Percentiles rank a stretch among this genome's conserved stretches.
These are phyloP conservation scores for Enteromius mattozi DNA, from an alignment of 2,797 vertebrate genomes.

Conservation along the genomic window DNA sequence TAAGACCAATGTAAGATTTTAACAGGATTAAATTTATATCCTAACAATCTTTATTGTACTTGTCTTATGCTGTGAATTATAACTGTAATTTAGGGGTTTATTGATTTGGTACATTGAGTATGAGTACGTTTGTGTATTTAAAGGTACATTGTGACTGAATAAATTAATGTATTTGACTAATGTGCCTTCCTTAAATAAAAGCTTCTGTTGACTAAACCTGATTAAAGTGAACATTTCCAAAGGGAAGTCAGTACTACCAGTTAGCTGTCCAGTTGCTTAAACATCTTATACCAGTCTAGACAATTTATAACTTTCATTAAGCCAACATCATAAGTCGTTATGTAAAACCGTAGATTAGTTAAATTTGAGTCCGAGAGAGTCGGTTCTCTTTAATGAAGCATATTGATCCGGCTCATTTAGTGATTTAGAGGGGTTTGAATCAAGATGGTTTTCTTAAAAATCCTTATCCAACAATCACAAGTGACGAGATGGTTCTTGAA, in stretches of 20 bases:
- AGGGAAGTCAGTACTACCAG: not conserved
- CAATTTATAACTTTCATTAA: too few species aligned
- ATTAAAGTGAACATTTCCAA: not conserved
- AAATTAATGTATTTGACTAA: slow-evolving; percentile 67
- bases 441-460: not conserved
- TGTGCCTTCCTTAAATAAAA: slow-evolving; percentile 80
- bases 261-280: not conserved
- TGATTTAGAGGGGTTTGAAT: not conserved
- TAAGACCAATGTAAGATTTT: not conserved
- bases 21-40: slow-evolving; percentile 20
- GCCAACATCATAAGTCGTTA: not conserved
- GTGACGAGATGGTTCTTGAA: not conserved
- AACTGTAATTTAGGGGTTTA: slow-evolving; percentile 59
- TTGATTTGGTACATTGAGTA: slow-evolving; percentile 40
- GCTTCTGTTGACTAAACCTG: slow-evolving; percentile 47
- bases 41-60: slow-evolving; percentile 39
- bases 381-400: not conserved
- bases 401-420: not conserved
- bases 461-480: not conserved
- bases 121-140: slow-evolving; percentile 44
- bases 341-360: not conserved
- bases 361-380: not conserved
- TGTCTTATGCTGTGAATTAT: slow-evolving; percentile 53
- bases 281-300: not conserved
- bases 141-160: slow-evolving; percentile 44